Evolutionary conservation across 2,797 vertebrate species (phyloP).

Genomic region (Bradypus variegatus): DNA sequence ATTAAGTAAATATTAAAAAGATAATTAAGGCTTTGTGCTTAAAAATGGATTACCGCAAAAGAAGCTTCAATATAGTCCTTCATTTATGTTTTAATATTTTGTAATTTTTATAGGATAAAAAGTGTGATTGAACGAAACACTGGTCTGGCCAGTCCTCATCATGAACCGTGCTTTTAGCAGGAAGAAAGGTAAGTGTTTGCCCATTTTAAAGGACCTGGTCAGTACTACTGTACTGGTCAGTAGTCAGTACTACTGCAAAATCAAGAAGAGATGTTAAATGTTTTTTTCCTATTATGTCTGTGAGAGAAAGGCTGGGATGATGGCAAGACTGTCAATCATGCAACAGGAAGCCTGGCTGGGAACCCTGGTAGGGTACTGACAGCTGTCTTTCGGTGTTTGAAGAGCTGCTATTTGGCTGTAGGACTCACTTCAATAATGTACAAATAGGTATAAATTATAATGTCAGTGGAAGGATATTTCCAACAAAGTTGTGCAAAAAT

Average conservation of each 20-base stretch:
- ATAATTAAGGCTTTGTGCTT: background rate
- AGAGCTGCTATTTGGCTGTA: background rate
- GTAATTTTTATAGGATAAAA: slow-evolving; percentile 47
- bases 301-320: background rate
- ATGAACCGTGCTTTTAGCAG: slow-evolving; percentile 95
- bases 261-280: background rate
- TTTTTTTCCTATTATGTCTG: background rate
- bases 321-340: background rate
- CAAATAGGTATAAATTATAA: slow-evolving; percentile 1
- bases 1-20: background rate
- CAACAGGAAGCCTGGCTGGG: background rate
- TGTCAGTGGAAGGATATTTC: background rate
- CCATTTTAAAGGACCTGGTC: background rate
- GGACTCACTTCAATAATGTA: background rate
- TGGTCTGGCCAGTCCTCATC: slow-evolving; percentile 67
- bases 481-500: background rate
- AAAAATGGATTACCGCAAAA: background rate
- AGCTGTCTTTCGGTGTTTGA: background rate
- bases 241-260: background rate
- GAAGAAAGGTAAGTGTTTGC: slow-evolving; percentile 84
- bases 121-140: slow-evolving; percentile 3
- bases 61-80: background rate
- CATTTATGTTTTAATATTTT: background rate
- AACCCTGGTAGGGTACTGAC: background rate
- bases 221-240: background rate